Conservation (phyloP, 2,888 invertebrate genomes). For the Lycocerus yunnanus region DNA sequence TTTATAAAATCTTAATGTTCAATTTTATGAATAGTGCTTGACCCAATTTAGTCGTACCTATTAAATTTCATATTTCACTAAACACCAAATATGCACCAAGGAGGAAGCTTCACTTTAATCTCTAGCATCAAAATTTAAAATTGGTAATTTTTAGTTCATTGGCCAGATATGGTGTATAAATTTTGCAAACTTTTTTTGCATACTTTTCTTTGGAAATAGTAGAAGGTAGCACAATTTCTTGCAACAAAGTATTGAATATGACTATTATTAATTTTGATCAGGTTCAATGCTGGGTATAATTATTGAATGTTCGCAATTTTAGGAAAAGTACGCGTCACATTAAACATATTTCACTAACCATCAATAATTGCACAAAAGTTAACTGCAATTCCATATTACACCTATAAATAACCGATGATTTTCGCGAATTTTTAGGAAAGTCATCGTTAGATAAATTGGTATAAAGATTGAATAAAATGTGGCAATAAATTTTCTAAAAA, state of each 20-base stretch:
- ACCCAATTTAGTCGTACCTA: too few relatives aligned
- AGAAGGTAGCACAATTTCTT: neutral
- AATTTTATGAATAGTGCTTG: too few relatives aligned
- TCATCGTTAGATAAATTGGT: neutral
- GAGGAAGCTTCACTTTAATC: too few relatives aligned
- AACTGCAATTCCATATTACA: conserved; percentile 12
- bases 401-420: too few relatives aligned
- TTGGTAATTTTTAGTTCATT: too few relatives aligned
- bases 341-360: conserved; percentile 30
- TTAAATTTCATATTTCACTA: too few relatives aligned
- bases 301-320: conserved; percentile 18
- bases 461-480: neutral
- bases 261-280: conserved; percentile 9
- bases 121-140: too few relatives aligned
- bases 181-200: neutral
- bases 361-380: conserved; percentile 27
- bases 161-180: too few relatives aligned
- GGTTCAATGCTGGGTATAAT: conserved; percentile 10
- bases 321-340: conserved; percentile 29
- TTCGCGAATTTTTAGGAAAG: neutral
- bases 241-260: conserved; percentile 2
- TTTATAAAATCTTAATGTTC: too few relatives aligned
- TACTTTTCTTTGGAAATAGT: neutral
- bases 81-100: too few relatives aligned
- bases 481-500: neutral